Conservation (phyloP, 2,797 vertebrate genomes). For the Pantherophis alleghaniensis region DNA sequence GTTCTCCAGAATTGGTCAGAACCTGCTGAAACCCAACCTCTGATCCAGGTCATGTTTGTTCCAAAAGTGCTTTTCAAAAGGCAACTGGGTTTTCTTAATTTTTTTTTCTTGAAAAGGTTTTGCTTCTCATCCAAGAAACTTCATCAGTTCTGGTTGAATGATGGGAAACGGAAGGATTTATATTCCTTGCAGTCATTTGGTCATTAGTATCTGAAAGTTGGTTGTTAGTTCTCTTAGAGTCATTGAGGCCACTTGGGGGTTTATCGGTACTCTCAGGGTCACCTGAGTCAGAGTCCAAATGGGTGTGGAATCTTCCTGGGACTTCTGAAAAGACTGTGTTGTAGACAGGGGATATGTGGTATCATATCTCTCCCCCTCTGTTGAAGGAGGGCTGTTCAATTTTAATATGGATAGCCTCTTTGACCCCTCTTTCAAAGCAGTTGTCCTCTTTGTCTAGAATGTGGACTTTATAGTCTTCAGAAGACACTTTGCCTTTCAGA, state of each 20-base stretch:
- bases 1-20: too few relatives aligned
- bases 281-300: too few relatives aligned
- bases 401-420: background rate
- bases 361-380: too few relatives aligned
- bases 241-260: too few relatives aligned
- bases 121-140: background rate
- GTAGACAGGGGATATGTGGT: background rate
- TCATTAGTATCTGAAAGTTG: too few relatives aligned
- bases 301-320: background rate
- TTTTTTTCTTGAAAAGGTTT: background rate
- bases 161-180: background rate
- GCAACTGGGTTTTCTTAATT: background rate
- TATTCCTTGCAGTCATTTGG: background rate
- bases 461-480: background rate
- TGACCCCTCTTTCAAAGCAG: background rate
- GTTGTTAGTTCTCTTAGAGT: too few relatives aligned
- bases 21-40: too few relatives aligned
- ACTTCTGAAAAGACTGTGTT: background rate
- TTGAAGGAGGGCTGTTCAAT: background rate
- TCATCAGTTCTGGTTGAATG: background rate
- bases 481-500: background rate
- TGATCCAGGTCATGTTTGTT: background rate
- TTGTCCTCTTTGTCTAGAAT: background rate
- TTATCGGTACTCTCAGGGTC: too few relatives aligned
- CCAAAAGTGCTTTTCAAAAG: background rate